Percentiles rank a stretch among this genome's conserved stretches.
Evolutionary conservation across 2,113 vertebrate genomes (phyloP).

Genomic region (Sciurus niger): DNA sequence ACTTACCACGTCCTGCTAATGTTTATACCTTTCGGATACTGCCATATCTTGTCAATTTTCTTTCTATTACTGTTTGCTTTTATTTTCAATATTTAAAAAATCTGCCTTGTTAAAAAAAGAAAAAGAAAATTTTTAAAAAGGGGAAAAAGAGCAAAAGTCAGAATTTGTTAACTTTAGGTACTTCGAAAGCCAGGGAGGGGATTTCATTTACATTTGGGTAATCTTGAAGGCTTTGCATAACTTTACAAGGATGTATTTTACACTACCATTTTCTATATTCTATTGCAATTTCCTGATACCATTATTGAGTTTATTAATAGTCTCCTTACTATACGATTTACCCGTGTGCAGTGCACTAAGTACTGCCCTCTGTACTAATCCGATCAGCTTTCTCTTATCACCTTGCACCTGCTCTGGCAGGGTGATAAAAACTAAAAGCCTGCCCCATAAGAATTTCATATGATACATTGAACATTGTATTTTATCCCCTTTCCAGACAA

Average conservation of each 20-base stretch:
- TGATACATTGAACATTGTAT: constrained; percentile 26
- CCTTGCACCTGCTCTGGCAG: constrained; percentile 44
- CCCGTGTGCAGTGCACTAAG: neutral
- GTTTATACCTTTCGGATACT: neutral
- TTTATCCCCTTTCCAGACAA: constrained; percentile 11
- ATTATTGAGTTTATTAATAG: constrained; percentile 29
- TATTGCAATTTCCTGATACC: constrained; percentile 27
- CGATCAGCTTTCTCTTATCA: constrained; percentile 24
- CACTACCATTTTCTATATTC: constrained; percentile 32
- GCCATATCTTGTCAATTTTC: constrained; percentile 12
- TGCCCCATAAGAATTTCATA: constrained; percentile 50
- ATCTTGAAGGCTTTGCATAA: constrained; percentile 5
- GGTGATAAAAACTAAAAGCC: neutral
- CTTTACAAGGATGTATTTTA: neutral
- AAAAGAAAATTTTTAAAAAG: too few relatives aligned
- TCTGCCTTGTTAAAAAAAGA: neutral
- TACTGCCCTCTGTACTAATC: constrained; percentile 23
- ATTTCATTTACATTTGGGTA: constrained; percentile 4
- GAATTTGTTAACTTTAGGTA: constrained; percentile 14
- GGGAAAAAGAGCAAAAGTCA: neutral
- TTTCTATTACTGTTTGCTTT: constrained; percentile 61
- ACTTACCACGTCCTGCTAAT: neutral
- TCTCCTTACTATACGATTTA: constrained; percentile 37
- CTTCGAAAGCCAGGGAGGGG: neutral
- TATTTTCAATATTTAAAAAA: neutral